These are phyloP conservation scores for Drosophila koepferae DNA, from an alignment of 2,888 invertebrate genomes.

Conservation along the genomic window DNA sequence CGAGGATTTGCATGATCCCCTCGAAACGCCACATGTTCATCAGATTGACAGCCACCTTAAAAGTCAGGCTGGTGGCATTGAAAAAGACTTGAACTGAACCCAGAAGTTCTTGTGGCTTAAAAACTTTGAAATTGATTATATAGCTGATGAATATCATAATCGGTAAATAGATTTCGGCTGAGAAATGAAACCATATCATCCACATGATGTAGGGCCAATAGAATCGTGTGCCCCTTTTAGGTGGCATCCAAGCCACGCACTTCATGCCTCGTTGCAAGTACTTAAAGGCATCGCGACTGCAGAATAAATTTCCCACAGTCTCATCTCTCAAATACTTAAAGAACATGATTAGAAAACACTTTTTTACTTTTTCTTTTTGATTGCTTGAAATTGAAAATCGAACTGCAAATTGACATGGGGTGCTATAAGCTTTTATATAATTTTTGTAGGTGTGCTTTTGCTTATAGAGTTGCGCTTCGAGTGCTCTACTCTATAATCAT, in stretches of 20 bases:
- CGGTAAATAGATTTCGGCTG: slow-evolving; percentile 36
- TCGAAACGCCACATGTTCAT: slow-evolving; percentile 22
- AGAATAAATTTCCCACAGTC: not conserved
- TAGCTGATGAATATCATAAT: slow-evolving; percentile 10
- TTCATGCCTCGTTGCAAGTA: slow-evolving; percentile 41
- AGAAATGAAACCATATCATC: not conserved
- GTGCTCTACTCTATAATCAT: slow-evolving; percentile 5
- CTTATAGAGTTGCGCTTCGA: slow-evolving; percentile 2
- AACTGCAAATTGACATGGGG: slow-evolving; percentile 21
- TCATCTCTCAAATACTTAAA: slow-evolving; percentile 31
- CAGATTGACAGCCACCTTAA: not conserved
- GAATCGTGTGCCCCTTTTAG: not conserved
- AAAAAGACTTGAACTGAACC: slow-evolving; percentile 22
- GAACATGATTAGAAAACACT: slow-evolving; percentile 14
- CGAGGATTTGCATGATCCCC: slow-evolving; percentile 28
- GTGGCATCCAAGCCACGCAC: slow-evolving; percentile 33
- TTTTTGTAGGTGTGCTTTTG: not conserved
- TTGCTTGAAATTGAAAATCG: not conserved
- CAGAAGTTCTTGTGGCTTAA: slow-evolving; percentile 24
- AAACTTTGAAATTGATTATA: slow-evolving; percentile 16
- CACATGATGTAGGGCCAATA: slow-evolving; percentile 14
- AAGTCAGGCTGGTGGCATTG: slow-evolving; percentile 3
- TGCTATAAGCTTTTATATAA: slow-evolving; percentile 23
- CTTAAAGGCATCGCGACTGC: slow-evolving; percentile 26
- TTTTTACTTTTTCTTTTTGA: not conserved